A percentile compares a stretch with the other conserved stretches of the same genome.
Conservation (phyloP, 2,797 vertebrate genomes). For the Pipistrellus pygmaeus region DNA sequence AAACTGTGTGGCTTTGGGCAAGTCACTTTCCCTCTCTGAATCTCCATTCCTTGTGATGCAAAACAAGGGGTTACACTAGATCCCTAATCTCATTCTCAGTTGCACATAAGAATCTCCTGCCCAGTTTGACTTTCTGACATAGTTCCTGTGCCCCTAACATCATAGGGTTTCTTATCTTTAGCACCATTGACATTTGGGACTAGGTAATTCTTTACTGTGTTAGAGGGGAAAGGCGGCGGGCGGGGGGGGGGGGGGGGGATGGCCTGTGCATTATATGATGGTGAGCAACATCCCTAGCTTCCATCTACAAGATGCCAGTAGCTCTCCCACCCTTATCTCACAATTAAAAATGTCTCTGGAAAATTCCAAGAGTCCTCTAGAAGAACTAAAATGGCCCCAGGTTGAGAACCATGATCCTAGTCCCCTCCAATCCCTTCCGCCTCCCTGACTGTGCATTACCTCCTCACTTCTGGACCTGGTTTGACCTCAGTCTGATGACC, state of each 20-base stretch:
- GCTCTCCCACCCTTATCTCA: neutral
- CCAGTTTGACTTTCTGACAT: neutral
- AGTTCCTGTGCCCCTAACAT: neutral
- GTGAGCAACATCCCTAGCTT: neutral
- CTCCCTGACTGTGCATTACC: neutral
- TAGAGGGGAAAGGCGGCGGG: no score
- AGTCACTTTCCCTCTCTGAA: neutral
- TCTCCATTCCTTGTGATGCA: neutral
- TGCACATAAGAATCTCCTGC: neutral
- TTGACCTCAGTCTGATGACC: neutral
- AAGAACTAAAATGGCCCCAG: neutral
- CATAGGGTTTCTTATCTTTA: neutral
- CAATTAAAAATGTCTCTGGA: neutral
- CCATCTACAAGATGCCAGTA: no score
- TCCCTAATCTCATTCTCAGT: neutral
- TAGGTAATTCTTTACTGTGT: neutral
- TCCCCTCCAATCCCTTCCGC: neutral
- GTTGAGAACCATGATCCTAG: neutral
- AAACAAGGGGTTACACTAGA: neutral
- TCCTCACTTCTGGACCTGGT: neutral
- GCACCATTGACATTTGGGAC: neutral
- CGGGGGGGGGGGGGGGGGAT: accelerated
- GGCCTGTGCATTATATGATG: no score
- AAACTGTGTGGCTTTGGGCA: neutral
- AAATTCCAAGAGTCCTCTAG: neutral